These are phyloP conservation scores for Sebastes cheni DNA, from an alignment of 2,797 vertebrate species.

Conservation along the genomic window DNA sequence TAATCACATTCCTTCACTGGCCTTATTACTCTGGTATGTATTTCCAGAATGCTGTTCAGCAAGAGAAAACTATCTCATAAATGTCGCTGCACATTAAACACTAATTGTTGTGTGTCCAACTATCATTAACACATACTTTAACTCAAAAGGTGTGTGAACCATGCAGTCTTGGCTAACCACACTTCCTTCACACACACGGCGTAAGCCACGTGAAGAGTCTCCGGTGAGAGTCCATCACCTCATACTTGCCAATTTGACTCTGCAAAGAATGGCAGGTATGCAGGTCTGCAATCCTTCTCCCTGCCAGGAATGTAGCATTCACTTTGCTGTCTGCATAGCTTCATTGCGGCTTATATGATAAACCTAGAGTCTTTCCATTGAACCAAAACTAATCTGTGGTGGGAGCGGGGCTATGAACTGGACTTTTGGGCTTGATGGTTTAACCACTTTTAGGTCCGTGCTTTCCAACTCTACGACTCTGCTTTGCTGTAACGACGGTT, in stretches of 20 bases:
- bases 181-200: slow-evolving; percentile 16
- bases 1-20: neutral
- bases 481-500: neutral
- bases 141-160: neutral
- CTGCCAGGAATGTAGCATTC: slow-evolving; percentile 57
- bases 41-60: slow-evolving; percentile 1
- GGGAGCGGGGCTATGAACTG: neutral
- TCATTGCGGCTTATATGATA: slow-evolving; percentile 37
- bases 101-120: neutral
- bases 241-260: slow-evolving; percentile 29
- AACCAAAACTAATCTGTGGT: slow-evolving; percentile 32
- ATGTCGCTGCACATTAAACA: neutral
- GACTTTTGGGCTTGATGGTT: neutral
- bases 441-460: neutral
- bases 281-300: slow-evolving; percentile 52
- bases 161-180: neutral
- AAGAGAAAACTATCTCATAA: neutral
- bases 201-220: neutral
- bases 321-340: slow-evolving; percentile 39
- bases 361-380: slow-evolving; percentile 46
- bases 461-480: neutral
- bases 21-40: neutral
- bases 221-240: neutral
- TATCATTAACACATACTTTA: slow-evolving; percentile 15
- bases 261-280: slow-evolving; percentile 63